These are phyloP conservation scores for Noctua fimbriata DNA, from an alignment of 2,888 invertebrate genomes.

Conservation along the genomic window DNA sequence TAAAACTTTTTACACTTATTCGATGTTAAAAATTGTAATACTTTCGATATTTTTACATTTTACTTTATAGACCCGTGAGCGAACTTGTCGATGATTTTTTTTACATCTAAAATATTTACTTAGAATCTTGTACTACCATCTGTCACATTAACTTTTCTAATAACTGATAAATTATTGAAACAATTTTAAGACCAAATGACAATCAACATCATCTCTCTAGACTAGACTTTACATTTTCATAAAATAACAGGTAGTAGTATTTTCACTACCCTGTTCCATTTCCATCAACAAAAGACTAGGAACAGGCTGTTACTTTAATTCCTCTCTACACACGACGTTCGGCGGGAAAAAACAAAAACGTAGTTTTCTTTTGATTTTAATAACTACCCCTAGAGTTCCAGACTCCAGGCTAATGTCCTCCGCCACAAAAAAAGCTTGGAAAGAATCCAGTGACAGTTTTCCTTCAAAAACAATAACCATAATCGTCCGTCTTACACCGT, in stretches of 20 bases:
- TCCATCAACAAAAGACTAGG: constrained; percentile 1
- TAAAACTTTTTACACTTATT: constrained; percentile 65
- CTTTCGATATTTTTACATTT: constrained; percentile 60
- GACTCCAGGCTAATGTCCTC: constrained; percentile 16
- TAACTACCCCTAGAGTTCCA: not conserved
- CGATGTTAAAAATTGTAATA: constrained; percentile 71
- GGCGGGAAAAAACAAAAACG: constrained; percentile 19
- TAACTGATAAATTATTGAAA: constrained; percentile 35
- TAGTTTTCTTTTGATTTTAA: not conserved
- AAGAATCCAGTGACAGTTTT: not conserved
- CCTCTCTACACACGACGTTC: constrained; percentile 6
- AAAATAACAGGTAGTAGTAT: constrained; percentile 29
- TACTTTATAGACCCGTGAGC: constrained; percentile 76
- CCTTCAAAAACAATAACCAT: not conserved
- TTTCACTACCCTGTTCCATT: constrained; percentile 18
- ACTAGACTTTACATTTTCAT: constrained; percentile 15
- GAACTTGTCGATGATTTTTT: constrained; percentile 75
- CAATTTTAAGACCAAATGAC: constrained; percentile 18
- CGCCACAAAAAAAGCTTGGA: not conserved
- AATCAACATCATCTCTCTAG: constrained; percentile 19
- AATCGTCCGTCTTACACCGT: not conserved
- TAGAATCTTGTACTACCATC: constrained; percentile 52
- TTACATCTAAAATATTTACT: constrained; percentile 47
- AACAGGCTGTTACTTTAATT: constrained; percentile 22
- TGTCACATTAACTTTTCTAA: constrained; percentile 41